Evolutionary conservation across 2,797 vertebrate genomes (phyloP), one percentile per base, ranked within the genome.

Genomic region (Rhinatrema bivittatum): DNA sequence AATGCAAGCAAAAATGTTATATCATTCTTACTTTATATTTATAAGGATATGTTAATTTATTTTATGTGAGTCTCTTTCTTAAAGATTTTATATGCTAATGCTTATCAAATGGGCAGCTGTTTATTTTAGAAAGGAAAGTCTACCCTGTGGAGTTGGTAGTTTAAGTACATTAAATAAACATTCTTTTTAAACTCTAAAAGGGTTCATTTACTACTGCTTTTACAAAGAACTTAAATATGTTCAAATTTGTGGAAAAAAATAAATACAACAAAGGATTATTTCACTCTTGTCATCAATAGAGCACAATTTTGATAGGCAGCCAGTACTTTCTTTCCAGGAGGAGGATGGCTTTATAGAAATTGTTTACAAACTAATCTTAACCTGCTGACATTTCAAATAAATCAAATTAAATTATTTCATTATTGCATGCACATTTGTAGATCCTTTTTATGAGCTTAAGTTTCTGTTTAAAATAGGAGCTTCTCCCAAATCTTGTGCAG

Each of bases 81-180:
- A 50, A 42, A 54, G 44, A 19, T 53, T 44, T 44, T 44, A 6
- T 12, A 10, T 25, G 21, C 24, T 54, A 41, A 65, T 25, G 32
- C 31, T 44, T 64, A 65, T 72, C 56, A 63, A 74, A 68, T 32
- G 34, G 39, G 46, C 16, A 26, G 34, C 35, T 74, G 58, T 65
- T 82, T 81, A 61, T 76, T 76, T 81, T 61, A 44, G 27, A 56
- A 60, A 47, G 44, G 20, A 52, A 66, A 63, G 25, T 22, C 49
- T 53, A 54, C 25, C 28, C 48, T 14, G 8, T 30, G 45, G 45
- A 62, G 39, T 29, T 53, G 21, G 5, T 38, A 45, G 24, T 46
- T 65, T 52, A 63, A 75, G 48, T 59, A 62, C 56, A 76, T 80
- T 71, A 77, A 72, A 78, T 52, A 79, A 78, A 70, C 44, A 61